These are phyloP conservation scores for Eledona agricola DNA, from an alignment of 2,888 invertebrate species.

Conservation along the genomic window DNA sequence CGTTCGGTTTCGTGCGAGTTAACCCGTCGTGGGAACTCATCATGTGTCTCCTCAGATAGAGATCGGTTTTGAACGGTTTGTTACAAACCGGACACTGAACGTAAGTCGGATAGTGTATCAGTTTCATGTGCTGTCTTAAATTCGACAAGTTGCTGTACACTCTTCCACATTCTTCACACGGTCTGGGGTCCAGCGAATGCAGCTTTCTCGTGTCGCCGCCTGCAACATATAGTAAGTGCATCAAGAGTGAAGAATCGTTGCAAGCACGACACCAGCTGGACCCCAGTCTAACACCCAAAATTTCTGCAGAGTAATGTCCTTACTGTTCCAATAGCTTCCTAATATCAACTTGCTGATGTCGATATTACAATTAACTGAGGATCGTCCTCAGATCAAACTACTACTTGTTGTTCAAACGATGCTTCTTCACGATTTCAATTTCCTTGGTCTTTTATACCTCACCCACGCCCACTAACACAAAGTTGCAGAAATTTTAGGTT, in stretches of 20 bases:
- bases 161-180: slow-evolving; percentile 71
- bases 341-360: too few relatives aligned
- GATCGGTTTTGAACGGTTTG: slow-evolving; percentile 71
- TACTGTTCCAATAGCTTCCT: too few relatives aligned
- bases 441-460: too few relatives aligned
- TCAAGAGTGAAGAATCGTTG: slow-evolving; percentile 52
- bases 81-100: slow-evolving; percentile 70
- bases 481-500: too few relatives aligned
- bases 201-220: slow-evolving; percentile 62
- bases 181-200: slow-evolving; percentile 66
- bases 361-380: too few relatives aligned
- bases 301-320: too few relatives aligned
- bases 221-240: slow-evolving; percentile 53
- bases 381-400: too few relatives aligned
- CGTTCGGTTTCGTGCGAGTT: slow-evolving; percentile 17
- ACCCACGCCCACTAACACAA: too few relatives aligned
- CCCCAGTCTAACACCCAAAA: slow-evolving; percentile 40
- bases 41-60: slow-evolving; percentile 70
- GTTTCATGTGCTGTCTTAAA: slow-evolving; percentile 72
- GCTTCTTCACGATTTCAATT: too few relatives aligned
- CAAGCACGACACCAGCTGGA: slow-evolving; percentile 54
- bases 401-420: too few relatives aligned
- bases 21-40: slow-evolving; percentile 67
- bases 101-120: slow-evolving; percentile 72
- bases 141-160: slow-evolving; percentile 73